Conservation (phyloP, 2,888 invertebrate genomes). For the Epinotia bilunana region DNA sequence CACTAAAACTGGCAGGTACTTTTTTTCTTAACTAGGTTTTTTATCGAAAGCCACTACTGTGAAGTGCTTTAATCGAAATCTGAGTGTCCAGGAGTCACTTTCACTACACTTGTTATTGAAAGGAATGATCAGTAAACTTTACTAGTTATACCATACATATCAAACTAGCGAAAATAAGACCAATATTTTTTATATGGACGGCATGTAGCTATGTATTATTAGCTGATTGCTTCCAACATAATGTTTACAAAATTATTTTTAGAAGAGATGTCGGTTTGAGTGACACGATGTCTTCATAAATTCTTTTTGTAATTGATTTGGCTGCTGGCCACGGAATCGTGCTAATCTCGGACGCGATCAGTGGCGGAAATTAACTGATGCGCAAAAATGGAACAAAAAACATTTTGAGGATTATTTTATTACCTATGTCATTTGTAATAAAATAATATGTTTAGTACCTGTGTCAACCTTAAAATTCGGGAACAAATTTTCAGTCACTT, state of each 20-base stretch:
- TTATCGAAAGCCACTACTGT: neutral
- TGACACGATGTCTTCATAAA: constrained; percentile 42
- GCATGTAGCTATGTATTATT: too few relatives aligned
- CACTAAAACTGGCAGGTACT: too few relatives aligned
- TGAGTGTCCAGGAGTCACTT: neutral
- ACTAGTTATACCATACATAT: neutral
- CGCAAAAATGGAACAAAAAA: constrained; percentile 17
- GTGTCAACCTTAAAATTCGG: too few relatives aligned
- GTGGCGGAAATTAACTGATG: constrained; percentile 33
- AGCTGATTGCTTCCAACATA: neutral
- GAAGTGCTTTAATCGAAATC: neutral
- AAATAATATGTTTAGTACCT: too few relatives aligned
- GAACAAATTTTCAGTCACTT: too few relatives aligned
- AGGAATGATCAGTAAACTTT: neutral
- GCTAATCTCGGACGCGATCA: constrained; percentile 37
- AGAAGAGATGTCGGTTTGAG: constrained; percentile 22
- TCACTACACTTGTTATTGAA: neutral
- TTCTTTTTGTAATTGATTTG: constrained; percentile 38
- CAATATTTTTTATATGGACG: too few relatives aligned
- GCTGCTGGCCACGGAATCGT: constrained; percentile 29
- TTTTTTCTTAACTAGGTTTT: too few relatives aligned
- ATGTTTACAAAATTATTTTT: constrained; percentile 28
- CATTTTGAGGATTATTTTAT: neutral
- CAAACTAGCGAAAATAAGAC: too few relatives aligned
- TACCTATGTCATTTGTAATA: too few relatives aligned